Conservation (phyloP, 2,888 invertebrate genomes). For the Tetragonisca angustula region DNA sequence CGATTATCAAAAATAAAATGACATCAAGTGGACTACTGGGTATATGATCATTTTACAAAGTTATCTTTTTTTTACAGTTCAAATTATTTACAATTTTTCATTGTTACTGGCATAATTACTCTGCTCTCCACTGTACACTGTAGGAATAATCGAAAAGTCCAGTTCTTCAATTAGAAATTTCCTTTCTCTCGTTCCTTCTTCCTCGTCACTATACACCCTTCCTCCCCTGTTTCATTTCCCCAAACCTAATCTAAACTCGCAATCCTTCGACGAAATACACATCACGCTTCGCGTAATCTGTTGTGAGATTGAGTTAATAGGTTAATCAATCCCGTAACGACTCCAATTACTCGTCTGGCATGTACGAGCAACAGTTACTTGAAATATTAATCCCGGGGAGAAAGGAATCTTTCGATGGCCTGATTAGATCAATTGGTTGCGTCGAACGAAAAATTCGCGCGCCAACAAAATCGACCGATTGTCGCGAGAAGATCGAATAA, state of each 20-base stretch:
- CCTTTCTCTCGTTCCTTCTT: neutral
- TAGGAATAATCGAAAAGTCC: neutral
- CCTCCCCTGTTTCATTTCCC: neutral
- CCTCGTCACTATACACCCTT: neutral
- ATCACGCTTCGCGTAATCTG: neutral
- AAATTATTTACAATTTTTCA: too few relatives aligned
- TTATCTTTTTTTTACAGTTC: too few relatives aligned
- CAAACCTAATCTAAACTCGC: neutral
- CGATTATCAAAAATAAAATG: too few relatives aligned
- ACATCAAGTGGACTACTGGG: too few relatives aligned
- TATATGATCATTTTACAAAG: too few relatives aligned
- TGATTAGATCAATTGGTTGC: conserved; percentile 19
- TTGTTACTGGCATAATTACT: too few relatives aligned
- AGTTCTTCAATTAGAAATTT: neutral
- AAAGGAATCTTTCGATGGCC: conserved; percentile 25
- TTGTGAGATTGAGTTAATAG: neutral
- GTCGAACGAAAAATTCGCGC: neutral
- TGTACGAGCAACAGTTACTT: neutral
- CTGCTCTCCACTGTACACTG: too few relatives aligned
- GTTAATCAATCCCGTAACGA: neutral
- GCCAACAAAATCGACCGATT: neutral
- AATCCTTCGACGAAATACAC: neutral
- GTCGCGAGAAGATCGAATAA: neutral
- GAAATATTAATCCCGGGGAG: conserved; percentile 2
- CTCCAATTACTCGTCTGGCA: neutral